A percentile compares a stretch with the other conserved stretches of the same genome.
Evolutionary conservation across 2,797 vertebrate species (phyloP).

Genomic region (Anniella stebbinsi): DNA sequence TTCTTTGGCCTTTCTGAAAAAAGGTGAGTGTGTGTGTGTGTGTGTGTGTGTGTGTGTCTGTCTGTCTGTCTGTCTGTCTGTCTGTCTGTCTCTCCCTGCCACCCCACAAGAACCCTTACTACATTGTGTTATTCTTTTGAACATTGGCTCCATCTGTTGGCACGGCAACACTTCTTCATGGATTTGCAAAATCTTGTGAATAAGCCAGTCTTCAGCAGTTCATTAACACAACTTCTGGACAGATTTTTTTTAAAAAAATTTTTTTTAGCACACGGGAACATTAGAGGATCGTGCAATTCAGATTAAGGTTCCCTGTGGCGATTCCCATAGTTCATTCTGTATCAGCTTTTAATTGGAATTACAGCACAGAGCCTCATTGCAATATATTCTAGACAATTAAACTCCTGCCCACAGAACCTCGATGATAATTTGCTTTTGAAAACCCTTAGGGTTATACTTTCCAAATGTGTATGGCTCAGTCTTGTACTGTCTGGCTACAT

Average conservation of each 20-base stretch:
- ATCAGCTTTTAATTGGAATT: slow-evolving; percentile 45
- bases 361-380: slow-evolving; percentile 11
- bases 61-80: not conserved
- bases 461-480: not conserved
- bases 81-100: not conserved
- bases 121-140: slow-evolving; percentile 30
- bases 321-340: slow-evolving; percentile 36
- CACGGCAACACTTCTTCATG: slow-evolving; percentile 34
- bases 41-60: not conserved
- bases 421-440: slow-evolving; percentile 11
- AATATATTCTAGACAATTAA: slow-evolving; percentile 35
- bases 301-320: slow-evolving; percentile 36
- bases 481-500: not conserved
- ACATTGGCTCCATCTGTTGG: slow-evolving; percentile 30
- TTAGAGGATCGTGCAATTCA: slow-evolving; percentile 39
- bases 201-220: slow-evolving; percentile 47
- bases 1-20: not conserved
- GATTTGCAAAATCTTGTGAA: slow-evolving; percentile 40
- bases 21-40: not conserved
- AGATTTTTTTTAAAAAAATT: not conserved
- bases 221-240: slow-evolving; percentile 43
- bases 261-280: slow-evolving; percentile 9
- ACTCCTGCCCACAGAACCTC: slow-evolving; percentile 8
- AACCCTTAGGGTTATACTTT: slow-evolving; percentile 10
- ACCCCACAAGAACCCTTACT: not conserved